Base-by-base conservation (phyloP, 2,888 invertebrate genomes). In the Synanthedon andrenaeformis region DNA sequence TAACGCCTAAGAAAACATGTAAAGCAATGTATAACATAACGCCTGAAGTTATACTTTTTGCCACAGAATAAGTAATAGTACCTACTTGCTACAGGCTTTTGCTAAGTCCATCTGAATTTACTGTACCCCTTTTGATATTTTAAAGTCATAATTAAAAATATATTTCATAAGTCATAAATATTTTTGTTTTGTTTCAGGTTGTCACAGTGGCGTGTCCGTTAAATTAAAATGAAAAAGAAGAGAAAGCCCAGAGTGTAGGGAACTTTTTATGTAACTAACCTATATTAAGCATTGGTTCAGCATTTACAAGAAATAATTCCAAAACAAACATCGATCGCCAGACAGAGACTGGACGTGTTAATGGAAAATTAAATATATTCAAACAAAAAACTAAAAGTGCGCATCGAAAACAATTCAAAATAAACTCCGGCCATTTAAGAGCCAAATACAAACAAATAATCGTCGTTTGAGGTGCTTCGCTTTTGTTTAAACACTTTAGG, bases 211-310 rank as follows among this genome's bases (percentile, higher is more conserved):
- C 49, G 53, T 55, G 53, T 52, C 51, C 53, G 56, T 49, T 17
- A 19, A 59, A 69, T 57, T 76, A 84, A 77, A 79, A 86, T 84
- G 86, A 82, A 76, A 83, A 86, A 86, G 70, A 85, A 82, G 80
- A 83, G 85, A 79, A 86, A 84, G 80, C 64, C 67, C 57, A 67
- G 14, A n/a, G n/a, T 19, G 12, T 49, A 60, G 55, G 42, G 60
- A 64, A 3, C 35, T 35, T 35, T 35, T 35, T 35, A 35, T 8
- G 2, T 35, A 35, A 35, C 5, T 35, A 35, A 35, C 35, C 35
- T 35, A 35, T 35, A 35, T 35, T 2, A 35, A 3, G 28, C 28
- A 28, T 28, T 35, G 35, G 35, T 35, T 10, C 8, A 35, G 35
- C 35, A 35, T 35, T 35, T 35, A 35, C 35, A 35, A 35, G 35